Conservation (phyloP, 2,888 invertebrate species). For the Trichogramma evanescens region DNA sequence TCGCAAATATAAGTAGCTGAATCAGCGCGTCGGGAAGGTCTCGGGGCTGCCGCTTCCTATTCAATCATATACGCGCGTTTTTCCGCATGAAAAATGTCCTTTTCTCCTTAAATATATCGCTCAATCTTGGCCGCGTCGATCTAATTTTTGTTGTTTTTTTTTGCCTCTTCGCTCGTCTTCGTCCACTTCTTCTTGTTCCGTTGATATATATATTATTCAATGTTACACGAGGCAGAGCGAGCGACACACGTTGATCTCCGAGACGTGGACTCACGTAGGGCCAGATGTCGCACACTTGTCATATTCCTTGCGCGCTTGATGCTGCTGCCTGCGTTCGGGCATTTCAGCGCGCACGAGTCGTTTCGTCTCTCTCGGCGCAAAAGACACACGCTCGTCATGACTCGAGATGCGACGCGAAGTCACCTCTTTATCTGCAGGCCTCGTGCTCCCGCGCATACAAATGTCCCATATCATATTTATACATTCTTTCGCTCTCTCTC, state of each 20-base stretch:
- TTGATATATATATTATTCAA: background rate
- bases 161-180: too few species aligned
- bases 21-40: too few species aligned
- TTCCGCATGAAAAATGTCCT: too few species aligned
- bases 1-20: too few species aligned
- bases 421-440: background rate
- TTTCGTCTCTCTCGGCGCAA: background rate
- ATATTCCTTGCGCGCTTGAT: background rate
- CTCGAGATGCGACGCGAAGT: background rate
- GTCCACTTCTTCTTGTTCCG: too few species aligned
- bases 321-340: background rate
- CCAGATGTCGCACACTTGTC: constrained; percentile 8
- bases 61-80: too few species aligned
- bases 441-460: constrained; percentile 12
- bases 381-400: background rate
- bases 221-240: constrained; percentile 1
- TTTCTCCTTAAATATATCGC: too few species aligned
- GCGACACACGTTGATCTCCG: background rate
- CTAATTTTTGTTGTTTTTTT: too few species aligned
- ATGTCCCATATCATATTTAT: background rate
- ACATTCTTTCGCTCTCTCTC: too few species aligned
- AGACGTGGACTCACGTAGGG: constrained; percentile 9
- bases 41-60: too few species aligned
- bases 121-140: too few species aligned
- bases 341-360: background rate